A percentile compares a stretch with the other conserved stretches of the same genome.
phyloP scores from a whole-genome alignment of 2,113 vertebrate species.

The Stigmatopora nigra region DNA sequence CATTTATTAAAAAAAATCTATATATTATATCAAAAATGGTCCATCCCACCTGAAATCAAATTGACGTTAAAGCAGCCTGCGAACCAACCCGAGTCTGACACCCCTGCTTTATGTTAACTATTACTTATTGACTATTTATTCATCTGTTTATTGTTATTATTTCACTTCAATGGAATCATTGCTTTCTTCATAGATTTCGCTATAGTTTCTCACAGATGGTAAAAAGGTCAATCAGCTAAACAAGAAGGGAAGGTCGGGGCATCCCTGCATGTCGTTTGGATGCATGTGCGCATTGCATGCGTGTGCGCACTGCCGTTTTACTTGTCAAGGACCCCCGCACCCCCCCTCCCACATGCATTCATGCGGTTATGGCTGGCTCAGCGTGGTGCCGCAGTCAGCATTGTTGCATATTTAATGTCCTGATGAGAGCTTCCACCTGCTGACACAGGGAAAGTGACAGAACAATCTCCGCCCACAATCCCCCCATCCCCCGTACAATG shows the following conservation, averaged over 20 bases:
- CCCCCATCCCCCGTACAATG: slow-evolving; percentile 50
- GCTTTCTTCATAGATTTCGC: neutral
- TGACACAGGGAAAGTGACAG: slow-evolving; percentile 99
- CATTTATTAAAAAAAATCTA: no score
- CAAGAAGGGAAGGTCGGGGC: slow-evolving; percentile 4
- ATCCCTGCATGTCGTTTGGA: neutral
- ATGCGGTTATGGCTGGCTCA: slow-evolving; percentile 78
- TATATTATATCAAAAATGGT: no score
- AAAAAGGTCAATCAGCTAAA: neutral
- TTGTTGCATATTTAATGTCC: slow-evolving; percentile 99
- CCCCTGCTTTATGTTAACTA: no score
- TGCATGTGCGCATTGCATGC: neutral
- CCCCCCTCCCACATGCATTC: slow-evolving; percentile 44
- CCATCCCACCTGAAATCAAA: no score
- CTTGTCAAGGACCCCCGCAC: slow-evolving; percentile 24
- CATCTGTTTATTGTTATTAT: no score
- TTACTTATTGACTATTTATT: no score
- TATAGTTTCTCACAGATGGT: neutral
- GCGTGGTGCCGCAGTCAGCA: slow-evolving; percentile 93
- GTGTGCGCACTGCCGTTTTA: slow-evolving; percentile 19
- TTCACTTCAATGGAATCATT: neutral
- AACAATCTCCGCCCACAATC: slow-evolving; percentile 77
- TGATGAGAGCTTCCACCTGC: slow-evolving; percentile 96
- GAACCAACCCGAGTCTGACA: no score
- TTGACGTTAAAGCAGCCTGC: no score